These are phyloP conservation scores for Euwallacea fornicatus DNA, from an alignment of 1,140 invertebrate genomes.

Conservation along the genomic window DNA sequence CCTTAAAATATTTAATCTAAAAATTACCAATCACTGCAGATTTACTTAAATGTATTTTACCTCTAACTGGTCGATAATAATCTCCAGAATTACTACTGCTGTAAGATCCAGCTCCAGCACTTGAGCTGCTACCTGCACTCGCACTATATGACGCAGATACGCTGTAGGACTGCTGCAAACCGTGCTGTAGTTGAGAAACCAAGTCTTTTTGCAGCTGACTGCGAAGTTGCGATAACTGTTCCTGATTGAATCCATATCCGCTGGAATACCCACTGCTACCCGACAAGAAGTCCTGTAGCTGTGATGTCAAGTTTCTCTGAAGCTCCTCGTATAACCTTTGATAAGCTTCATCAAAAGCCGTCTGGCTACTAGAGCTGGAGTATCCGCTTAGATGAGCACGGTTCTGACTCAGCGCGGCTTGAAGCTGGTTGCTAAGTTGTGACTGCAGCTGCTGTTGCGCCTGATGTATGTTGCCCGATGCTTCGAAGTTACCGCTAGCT, in stretches of 20 bases:
- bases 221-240: conserved; percentile 40
- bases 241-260: conserved; percentile 29
- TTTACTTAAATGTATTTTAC: conserved; percentile 12
- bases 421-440: conserved; percentile 44
- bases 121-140: conserved; percentile 30
- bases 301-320: conserved; percentile 45
- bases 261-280: conserved; percentile 35
- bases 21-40: not conserved
- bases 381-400: conserved; percentile 26
- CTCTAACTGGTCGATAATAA: conserved; percentile 37
- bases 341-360: conserved; percentile 37
- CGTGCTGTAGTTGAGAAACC: conserved; percentile 44
- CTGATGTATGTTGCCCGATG: conserved; percentile 27
- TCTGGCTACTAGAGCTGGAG: conserved; percentile 27
- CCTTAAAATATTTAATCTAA: conserved; percentile 2
- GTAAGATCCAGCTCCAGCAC: conserved; percentile 28
- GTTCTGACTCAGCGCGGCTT: conserved; percentile 40
- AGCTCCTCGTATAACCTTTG: conserved; percentile 44
- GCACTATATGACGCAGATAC: conserved; percentile 39
- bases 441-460: conserved; percentile 43
- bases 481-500: conserved; percentile 10
- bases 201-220: conserved; percentile 42
- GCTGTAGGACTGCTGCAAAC: conserved; percentile 43
- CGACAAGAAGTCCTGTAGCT: conserved; percentile 39
- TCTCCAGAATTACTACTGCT: conserved; percentile 26